Conservation (phyloP, 2,888 invertebrate genomes). For the Spatulosminthurus flaviceps region DNA sequence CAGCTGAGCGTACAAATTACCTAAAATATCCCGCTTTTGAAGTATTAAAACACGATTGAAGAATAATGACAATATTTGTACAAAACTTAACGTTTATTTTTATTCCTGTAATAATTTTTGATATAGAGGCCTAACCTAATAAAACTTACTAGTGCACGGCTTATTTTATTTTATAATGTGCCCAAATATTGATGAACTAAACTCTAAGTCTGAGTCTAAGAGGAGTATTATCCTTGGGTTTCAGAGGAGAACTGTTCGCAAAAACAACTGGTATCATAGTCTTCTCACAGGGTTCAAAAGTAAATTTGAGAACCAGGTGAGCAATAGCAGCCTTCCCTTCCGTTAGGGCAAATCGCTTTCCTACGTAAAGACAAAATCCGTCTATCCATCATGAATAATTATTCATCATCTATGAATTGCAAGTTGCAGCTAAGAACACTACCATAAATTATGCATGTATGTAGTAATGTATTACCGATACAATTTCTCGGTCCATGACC, state of each 20-base stretch:
- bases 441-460: not conserved
- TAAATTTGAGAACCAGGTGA: not conserved
- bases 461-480: not conserved
- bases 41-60: too few relatives aligned
- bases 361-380: not conserved
- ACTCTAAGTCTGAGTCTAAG: not conserved
- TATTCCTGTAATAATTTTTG: too few relatives aligned
- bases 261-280: not conserved
- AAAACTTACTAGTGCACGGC: too few relatives aligned
- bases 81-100: too few relatives aligned
- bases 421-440: not conserved
- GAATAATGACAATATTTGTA: too few relatives aligned
- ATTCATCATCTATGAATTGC: not conserved
- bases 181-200: too few relatives aligned
- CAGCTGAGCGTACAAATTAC: too few relatives aligned
- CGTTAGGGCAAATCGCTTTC: conserved; percentile 2
- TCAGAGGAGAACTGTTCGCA: not conserved
- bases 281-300: not conserved
- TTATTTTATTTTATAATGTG: too few relatives aligned
- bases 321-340: not conserved
- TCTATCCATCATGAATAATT: not conserved
- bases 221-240: not conserved
- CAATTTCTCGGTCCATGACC: conserved; percentile 22
- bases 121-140: too few relatives aligned
- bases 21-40: too few relatives aligned